Conservation (phyloP, 2,797 vertebrate species). For the Vultur gryphus region DNA sequence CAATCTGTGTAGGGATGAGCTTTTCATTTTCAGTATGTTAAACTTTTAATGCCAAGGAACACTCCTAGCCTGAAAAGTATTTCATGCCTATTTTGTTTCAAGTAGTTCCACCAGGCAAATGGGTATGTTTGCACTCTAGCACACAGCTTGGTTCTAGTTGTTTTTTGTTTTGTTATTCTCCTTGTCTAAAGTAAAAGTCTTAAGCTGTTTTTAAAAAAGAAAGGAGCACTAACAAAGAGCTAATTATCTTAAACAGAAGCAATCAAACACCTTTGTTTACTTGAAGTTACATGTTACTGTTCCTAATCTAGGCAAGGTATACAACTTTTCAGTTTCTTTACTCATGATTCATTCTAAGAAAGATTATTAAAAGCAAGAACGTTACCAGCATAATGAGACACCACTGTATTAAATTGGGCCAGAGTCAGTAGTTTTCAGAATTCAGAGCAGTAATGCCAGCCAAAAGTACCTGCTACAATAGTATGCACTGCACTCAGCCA, state of each 20-base stretch:
- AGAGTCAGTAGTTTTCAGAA: neutral
- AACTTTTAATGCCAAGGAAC: neutral
- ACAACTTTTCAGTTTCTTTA: neutral
- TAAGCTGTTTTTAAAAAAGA: neutral
- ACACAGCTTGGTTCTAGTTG: neutral
- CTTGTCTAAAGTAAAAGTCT: neutral
- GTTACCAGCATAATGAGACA: neutral
- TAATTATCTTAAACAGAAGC: neutral
- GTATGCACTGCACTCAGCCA: neutral
- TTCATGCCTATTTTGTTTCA: neutral
- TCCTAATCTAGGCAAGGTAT: neutral
- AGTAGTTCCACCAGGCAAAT: neutral
- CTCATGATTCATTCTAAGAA: neutral
- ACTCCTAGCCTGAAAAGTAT: neutral
- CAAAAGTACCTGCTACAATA: neutral
- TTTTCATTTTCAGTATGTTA: slow-evolving; percentile 13
- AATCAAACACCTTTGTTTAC: neutral
- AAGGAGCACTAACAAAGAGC: neutral
- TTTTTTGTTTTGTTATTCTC: neutral
- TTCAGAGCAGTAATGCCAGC: neutral
- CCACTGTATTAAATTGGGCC: neutral
- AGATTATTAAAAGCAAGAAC: neutral
- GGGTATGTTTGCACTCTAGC: neutral
- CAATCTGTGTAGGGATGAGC: neutral
- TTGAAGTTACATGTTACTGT: neutral